Evolutionary conservation across 1,140 invertebrate genomes (phyloP).

Genomic region (Thrips palmi): DNA sequence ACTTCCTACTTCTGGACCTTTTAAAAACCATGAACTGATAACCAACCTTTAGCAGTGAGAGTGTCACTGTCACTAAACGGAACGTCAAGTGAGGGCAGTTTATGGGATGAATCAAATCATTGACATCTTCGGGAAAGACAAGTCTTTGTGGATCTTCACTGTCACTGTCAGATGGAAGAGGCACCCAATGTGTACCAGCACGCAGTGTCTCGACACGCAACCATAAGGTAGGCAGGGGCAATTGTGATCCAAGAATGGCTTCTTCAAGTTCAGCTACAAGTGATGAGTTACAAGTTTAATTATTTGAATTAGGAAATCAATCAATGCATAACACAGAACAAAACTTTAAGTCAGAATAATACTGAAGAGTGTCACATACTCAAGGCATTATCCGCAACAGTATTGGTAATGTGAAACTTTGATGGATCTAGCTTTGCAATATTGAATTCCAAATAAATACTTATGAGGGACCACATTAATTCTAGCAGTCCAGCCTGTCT

Average conservation of each 20-base stretch:
- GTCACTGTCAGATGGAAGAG: constrained; percentile 24
- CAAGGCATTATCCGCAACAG: too few species aligned
- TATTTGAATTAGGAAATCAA: too few species aligned
- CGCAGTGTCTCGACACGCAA: constrained; percentile 39
- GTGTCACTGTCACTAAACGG: constrained; percentile 28
- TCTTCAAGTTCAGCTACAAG: constrained; percentile 37
- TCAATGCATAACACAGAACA: too few species aligned
- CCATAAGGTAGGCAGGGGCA: constrained; percentile 47
- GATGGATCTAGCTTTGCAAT: constrained; percentile 22
- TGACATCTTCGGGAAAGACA: constrained; percentile 38
- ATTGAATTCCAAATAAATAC: constrained; percentile 37
- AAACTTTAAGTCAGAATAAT: too few species aligned
- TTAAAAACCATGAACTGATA: too few species aligned
- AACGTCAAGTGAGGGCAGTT: constrained; percentile 30
- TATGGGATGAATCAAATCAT: constrained; percentile 40
- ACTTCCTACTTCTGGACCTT: too few species aligned
- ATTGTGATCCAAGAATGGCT: constrained; percentile 34
- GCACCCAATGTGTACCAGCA: constrained; percentile 37
- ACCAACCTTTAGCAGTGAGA: constrained; percentile 34
- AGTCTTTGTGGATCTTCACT: constrained; percentile 35
- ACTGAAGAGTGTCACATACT: too few species aligned
- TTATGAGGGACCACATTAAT: constrained; percentile 39
- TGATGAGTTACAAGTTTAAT: too few species aligned
- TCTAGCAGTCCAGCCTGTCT: constrained; percentile 42
- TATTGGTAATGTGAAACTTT: too few species aligned